Percentiles rank a stretch among this genome's conserved stretches.
Evolutionary conservation across 2,888 invertebrate genomes (phyloP).

Genomic region (Aleiodes leptofemur): DNA sequence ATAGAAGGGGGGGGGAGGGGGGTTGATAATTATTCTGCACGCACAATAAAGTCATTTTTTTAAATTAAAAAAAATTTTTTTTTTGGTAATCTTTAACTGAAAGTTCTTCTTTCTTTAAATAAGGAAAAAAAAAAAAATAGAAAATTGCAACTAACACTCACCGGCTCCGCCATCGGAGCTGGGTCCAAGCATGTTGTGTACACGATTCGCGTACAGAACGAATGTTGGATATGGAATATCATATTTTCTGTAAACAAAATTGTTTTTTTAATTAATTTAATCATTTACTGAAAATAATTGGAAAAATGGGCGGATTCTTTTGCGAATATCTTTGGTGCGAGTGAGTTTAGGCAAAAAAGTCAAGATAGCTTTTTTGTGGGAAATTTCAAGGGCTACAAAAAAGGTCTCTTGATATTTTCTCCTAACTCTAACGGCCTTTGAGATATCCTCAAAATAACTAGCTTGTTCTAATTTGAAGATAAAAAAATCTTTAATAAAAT

Average conservation of each 20-base stretch:
- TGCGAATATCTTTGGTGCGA: too few relatives aligned
- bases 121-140: conserved; percentile 22
- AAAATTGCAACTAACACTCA: conserved; percentile 76
- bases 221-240: conserved; percentile 97
- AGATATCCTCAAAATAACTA: too few relatives aligned
- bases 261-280: too few relatives aligned
- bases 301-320: neutral
- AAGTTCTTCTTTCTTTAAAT: neutral
- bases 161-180: conserved; percentile 94
- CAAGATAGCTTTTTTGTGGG: too few relatives aligned
- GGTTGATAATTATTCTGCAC: neutral
- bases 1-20: neutral
- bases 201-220: conserved; percentile 93
- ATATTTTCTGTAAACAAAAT: conserved; percentile 82
- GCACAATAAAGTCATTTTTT: conserved; percentile 9
- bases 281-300: conserved; percentile 14
- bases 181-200: conserved; percentile 95
- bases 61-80: neutral
- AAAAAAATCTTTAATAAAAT: too few relatives aligned
- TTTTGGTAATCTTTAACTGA: neutral
- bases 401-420: too few relatives aligned
- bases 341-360: too few relatives aligned
- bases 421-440: too few relatives aligned
- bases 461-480: too few relatives aligned
- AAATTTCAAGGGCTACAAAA: too few relatives aligned